Percentiles rank a stretch among this genome's conserved stretches.
Conservation (phyloP, 2,888 invertebrate genomes). For the Ethmia dodecea region DNA sequence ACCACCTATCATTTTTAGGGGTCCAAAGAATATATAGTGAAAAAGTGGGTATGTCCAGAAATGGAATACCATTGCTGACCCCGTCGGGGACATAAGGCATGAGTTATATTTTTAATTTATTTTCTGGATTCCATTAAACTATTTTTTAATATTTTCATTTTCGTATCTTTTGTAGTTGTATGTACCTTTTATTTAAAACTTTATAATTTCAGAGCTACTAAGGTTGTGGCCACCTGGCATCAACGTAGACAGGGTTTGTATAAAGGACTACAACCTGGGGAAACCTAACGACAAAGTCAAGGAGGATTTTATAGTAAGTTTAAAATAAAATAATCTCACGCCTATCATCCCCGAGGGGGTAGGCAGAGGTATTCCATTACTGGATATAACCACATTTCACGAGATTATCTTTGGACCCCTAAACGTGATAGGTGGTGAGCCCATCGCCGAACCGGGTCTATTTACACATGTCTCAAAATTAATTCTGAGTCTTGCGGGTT, state of each 20-base stretch:
- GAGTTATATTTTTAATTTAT: not conserved
- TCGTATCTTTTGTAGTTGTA: not conserved
- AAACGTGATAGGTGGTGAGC: no score
- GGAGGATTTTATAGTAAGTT: conserved; percentile 3
- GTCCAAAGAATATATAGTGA: not conserved
- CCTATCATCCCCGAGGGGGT: no score
- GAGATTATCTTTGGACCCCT: no score
- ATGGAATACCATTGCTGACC: no score
- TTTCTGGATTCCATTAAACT: not conserved
- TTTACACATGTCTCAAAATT: no score
- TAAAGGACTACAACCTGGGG: conserved; percentile 39
- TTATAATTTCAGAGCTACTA: conserved; percentile 48
- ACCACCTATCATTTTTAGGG: no score
- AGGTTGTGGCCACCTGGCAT: conserved; percentile 64
- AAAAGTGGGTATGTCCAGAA: no score
- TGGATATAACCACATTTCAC: no score
- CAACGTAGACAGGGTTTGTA: conserved; percentile 59
- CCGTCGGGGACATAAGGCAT: not conserved
- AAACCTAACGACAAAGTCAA: conserved; percentile 25
- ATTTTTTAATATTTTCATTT: not conserved
- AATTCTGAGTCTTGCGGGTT: no score
- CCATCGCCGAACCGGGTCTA: no score
- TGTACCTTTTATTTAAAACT: not conserved
- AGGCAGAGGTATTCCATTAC: no score
- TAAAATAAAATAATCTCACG: no score